Percentiles rank a stretch among this genome's conserved stretches.
These are phyloP conservation scores for Grus americana DNA, from an alignment of 2,113 vertebrate genomes.

Conservation along the genomic window DNA sequence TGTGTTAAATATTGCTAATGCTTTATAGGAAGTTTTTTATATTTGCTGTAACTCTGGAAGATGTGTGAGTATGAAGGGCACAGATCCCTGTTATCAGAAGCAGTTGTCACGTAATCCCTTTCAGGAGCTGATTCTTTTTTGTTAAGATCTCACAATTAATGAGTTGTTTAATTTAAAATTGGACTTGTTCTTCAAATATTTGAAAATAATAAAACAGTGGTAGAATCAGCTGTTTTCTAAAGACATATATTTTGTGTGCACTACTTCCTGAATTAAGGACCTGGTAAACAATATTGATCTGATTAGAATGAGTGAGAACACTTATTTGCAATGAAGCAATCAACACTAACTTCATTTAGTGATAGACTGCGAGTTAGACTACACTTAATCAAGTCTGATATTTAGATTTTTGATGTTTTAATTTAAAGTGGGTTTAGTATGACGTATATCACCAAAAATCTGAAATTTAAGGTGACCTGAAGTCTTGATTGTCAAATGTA, in stretches of 20 bases:
- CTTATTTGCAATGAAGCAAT: background rate
- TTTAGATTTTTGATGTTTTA: background rate
- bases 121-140: background rate
- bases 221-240: background rate
- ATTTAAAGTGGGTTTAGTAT: background rate
- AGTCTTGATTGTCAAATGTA: background rate
- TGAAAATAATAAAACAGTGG: background rate
- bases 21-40: background rate
- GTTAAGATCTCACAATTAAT: background rate
- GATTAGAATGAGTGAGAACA: background rate
- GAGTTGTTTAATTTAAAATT: background rate
- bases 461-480: background rate
- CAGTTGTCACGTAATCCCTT: background rate
- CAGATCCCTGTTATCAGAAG: background rate
- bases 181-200: background rate
- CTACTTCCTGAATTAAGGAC: background rate
- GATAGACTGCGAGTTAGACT: background rate
- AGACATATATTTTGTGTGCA: accelerated
- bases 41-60: background rate
- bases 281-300: background rate
- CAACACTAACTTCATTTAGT: accelerated
- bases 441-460: background rate
- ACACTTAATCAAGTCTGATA: background rate
- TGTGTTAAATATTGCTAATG: background rate
- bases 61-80: background rate